Base-by-base conservation (phyloP, 2,888 invertebrate species). In the Thera britannica region DNA sequence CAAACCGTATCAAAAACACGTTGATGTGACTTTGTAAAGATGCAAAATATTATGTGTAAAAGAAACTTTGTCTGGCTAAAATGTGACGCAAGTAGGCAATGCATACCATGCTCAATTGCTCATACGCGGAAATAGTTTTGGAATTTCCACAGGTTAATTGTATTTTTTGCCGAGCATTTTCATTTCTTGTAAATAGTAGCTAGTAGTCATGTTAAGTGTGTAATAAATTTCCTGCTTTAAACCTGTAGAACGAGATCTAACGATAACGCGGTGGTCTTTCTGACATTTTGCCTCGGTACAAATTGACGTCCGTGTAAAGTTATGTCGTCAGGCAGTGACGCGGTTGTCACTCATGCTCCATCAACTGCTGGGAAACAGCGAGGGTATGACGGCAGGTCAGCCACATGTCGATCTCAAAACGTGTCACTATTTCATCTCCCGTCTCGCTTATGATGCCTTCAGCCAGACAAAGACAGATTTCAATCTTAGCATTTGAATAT, bases 311-410 rank as follows among this genome's bases (percentile, higher is more conserved):
- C 78, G 84, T 86, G 86, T 85, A 92, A 94, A 85, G 93, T 92
- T 89, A 92, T 86, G 83, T 90, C 90, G 89, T 79, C 83, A 81
- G 83, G 78, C 79, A 72, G 82, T 80, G 80, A 78, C 79, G 79
- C 83, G 84, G 86, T 85, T 92, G 94, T 92, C 93, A 92, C 90
- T 94, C 94, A 94, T 93, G 92, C 91, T 90, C 88, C 92, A 94
- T 94, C 93, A 93, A 93, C 89, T 91, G 90, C 88, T 91, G 88
- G 90, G 90, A 89, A 87, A 89, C 85, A 84, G 87, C 84, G 84
- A 88, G 85, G 87, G 86, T 90, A 90, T 92, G 92, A 91, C 88
- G 88, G 77, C 85, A 87, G 92, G 92, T 93, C 92, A 93, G 85
- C 90, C 92, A 92, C 84, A 91, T 92, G 92, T 89, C 86, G 86